Conservation (phyloP, 2,113 vertebrate genomes). For the Grantiella picta region DNA sequence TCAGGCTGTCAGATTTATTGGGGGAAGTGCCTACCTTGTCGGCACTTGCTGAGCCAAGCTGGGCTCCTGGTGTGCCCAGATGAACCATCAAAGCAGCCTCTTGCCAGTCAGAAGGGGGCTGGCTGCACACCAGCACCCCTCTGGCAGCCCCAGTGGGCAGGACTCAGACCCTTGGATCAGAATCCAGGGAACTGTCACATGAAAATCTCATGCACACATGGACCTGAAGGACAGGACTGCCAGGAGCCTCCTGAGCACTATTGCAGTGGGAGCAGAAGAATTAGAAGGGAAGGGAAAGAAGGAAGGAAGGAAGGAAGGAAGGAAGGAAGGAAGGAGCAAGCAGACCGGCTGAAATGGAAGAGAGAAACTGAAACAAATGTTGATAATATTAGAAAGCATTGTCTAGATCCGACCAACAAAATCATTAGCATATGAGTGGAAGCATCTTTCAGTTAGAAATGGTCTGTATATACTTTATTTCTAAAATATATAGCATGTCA, state of each 20-base stretch:
- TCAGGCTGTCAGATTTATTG: background rate
- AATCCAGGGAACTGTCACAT: background rate
- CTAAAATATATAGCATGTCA: background rate
- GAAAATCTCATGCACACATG: fast-evolving
- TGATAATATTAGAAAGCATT: background rate
- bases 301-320: background rate
- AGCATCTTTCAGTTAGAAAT: background rate
- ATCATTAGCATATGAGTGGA: background rate
- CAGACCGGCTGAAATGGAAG: background rate
- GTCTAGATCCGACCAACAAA: background rate
- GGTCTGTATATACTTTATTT: background rate
- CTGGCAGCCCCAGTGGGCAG: background rate
- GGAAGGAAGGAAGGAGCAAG: background rate
- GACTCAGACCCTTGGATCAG: background rate
- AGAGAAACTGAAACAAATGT: background rate
- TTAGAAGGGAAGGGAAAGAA: background rate
- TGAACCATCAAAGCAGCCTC: background rate
- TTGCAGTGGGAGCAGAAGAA: background rate
- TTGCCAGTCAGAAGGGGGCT: background rate
- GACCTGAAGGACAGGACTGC: background rate
- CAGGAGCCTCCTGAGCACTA: background rate
- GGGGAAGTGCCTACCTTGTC: background rate
- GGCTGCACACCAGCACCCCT: background rate
- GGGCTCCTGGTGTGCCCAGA: background rate
- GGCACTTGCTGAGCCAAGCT: background rate